Evolutionary conservation across 2,797 vertebrate genomes (phyloP), one percentile per base, ranked within the genome.

Genomic region (Rhinoraja longicauda): DNA sequence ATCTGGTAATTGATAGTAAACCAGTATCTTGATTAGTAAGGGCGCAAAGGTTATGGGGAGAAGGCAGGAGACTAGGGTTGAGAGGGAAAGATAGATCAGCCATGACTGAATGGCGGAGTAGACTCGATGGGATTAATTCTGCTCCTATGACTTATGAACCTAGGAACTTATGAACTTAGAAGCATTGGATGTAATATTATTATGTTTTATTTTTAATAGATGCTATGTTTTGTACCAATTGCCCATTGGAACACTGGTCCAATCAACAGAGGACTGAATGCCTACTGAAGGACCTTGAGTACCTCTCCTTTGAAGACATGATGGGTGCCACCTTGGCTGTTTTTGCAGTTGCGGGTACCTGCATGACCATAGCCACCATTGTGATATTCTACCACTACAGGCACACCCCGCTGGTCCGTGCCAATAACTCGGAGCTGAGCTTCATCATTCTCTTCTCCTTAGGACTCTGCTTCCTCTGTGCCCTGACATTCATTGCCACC

Each of bases 361-460:
- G 96, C 93, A 95, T 95, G 93, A 97, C 97, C 5, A 94, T 95
- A 0, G 59, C 73, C 17, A 96, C 96, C 21, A 93, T 94, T 45
- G 93, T 96, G 12, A 94, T 97, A 93, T 97, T 97, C 84, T 95
- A 94, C 93, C 94, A 29, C 78, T 93, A 97, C 93, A 95, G 95
- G 93, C 94, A 93, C 94, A 95, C 96, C 0, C 96, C 97, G 0
- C 95, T 97, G 1, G 96, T 97, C 73, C 95, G 93, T 81, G 96
- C 96, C 88, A 97, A 96, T 94, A 97, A 97, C 94, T 97, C 96
- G 0, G 95, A 96, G 93, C 94, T 97, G 93, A 97, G 97, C 94
- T 97, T 97, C 94, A 95, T 97, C 90, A 95, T 97, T 93, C 96
- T 97, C 93, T 95, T 96, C 94, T 97, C 97, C 17, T 93, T 97